Evolutionary conservation across 1,140 invertebrate species (phyloP), one percentile per base, ranked within the genome.

Genomic region (Telenomus remus): DNA sequence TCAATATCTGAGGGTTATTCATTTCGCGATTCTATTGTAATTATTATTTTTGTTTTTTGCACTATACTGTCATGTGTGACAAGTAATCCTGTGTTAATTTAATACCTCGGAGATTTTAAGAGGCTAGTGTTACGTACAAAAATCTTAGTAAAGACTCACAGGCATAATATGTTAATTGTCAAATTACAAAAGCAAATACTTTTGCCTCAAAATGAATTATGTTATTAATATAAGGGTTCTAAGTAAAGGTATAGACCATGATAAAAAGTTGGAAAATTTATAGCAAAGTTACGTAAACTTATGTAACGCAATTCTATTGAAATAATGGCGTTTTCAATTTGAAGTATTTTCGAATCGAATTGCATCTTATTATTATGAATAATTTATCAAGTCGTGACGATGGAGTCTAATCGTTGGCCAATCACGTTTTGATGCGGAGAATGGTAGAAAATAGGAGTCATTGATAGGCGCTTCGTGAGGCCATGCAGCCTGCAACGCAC

Each of bases 381-480:
- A 73, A 73, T 73, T 73, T 65, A 73, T 73, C 55, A 16, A 65
- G 54, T 70, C 70, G 61, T 66, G 70, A 70, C 63, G 66, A 55
- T 48, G 63, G 42, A 74, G 79, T 77, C 81, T 84, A 83, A 84
- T 84, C 81, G 76, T 47, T 80, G 81, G 73, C 82, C 82, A 85
- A 85, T 85, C 76, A 78, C 77, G 71, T 79, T 81, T 56, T 79
- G 69, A 70, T 75, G 81, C 75, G 76, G 66, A 79, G 79, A 80
- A 78, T 49, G 76, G 79, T 81, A 80, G 83, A 76, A 83, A 82
- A 82, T 79, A 80, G 78, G 68, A 77, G 70, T 77, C 69, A 65
- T 71, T 66, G 42, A 71, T 54, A 56, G 55, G 50, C 49, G 63
- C 51, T 42, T 80, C 75, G 80, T 80, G 79, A 81, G 82, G 76